Evolutionary conservation across 2,888 invertebrate genomes (phyloP), one percentile per base, ranked within the genome.

Genomic region (Drosophila greeni): DNA sequence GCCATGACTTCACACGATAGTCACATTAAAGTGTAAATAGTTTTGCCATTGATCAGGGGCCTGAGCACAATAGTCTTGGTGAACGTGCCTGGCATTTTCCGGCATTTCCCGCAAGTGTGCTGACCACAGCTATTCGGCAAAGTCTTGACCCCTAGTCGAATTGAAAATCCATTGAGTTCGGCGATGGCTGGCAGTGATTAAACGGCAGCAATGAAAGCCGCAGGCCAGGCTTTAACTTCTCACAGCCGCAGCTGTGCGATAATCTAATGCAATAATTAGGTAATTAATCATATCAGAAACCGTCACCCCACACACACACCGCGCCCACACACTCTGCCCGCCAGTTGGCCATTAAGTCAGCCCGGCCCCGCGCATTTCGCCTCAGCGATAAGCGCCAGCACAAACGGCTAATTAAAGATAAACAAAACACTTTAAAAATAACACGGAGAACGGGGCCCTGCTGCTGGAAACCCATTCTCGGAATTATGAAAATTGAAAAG

Each of bases 361-460:
- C 34, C 54, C 18, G 18, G 29, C 16, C 49, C 37, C 16, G 5
- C 26, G 39, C 47, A 29, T 8, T 40, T n/a, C n/a, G 20, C 33
- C 1, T n/a, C 24, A 9, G 20, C 40, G 36, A 39, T 24, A 39
- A 39, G 34, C 45, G 18, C 7, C 20, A 48, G 53, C 64, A 56
- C 67, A 69, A 70, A 66, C 71, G 54, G 68, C 79, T 78, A 76
- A 82, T 79, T 81, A 82, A 79, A 74, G 74, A 62, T 40, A 81
- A 76, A 81, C 74, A 76, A 72, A 74, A 73, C 76, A 73, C 72
- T 76, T 76, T 67, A 74, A 78, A 67, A 64, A 66, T 52, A 47
- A 33, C 65, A 70, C 59, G 62, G 42, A 6, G 29, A 33, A 36
- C 20, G 16, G 31, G 20, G 11, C 16, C 18, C 24, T 14, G 26